Base-by-base conservation (phyloP, 2,797 vertebrate genomes). In the Bradypodion ventrale region DNA sequence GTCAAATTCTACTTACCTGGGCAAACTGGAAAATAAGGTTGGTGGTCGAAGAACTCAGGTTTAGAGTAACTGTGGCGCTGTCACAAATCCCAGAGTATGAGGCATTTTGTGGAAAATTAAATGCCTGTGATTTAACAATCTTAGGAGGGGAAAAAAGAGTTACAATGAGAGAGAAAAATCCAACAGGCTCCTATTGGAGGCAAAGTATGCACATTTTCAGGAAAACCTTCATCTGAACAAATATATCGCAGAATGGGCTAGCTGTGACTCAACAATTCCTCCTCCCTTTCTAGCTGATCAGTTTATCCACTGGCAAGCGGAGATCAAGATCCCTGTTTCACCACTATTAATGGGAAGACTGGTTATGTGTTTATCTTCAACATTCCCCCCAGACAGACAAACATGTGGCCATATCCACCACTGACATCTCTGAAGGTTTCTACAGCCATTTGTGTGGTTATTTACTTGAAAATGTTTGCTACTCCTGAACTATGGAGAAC, bases 51-150 rank as follows among this genome's bases (percentile, higher is more conserved):
- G 90, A 95, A 8, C 69, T 88, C 82, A 98, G 88, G 27, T 2
- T 62, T 89, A 98, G 90, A 27, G 72, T 46, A 49, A 97, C 95
- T 29, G 42, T 95, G 0, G 91, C 92, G 4, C 75, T 3, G 2
- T 89, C 83, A 23, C 98, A 98, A 2, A 75, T 96, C 56, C 98
- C 98, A 77, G 90, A 89, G 60, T 70, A 9, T 19, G 52, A 93
- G 27, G 96, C 96, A 35, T 84, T 21, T 4, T 35, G 93, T 44
- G 97, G 97, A 52, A 98, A 86, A 95, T 98, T 98, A 87, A 97
- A 76, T 56, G 97, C 70, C 44, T 87, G 87, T 77, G 44, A 93
- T 88, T 80, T 94, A 93, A 90, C 5, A 60, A 37, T 95, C 94
- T 76, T 93, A 95, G n/a, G 96, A 89, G 1, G 82, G 2, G 86